Evolutionary conservation across 1,140 invertebrate genomes (phyloP).

Genomic region (Camponotus vicinus): DNA sequence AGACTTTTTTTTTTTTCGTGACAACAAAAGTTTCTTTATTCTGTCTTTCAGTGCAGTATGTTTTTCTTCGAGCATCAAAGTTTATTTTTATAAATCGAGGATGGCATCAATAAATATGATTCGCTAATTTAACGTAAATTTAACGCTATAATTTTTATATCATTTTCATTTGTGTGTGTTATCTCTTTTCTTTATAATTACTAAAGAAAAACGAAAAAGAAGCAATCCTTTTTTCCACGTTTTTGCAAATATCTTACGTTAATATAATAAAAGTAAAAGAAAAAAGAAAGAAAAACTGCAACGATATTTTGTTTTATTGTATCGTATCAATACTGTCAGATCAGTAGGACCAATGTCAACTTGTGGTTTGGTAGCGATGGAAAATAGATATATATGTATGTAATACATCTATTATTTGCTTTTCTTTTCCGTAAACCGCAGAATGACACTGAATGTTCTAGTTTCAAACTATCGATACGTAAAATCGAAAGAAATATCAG

Average conservation of each 20-base stretch:
- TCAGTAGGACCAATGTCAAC: constrained; percentile 1
- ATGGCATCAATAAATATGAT: background rate
- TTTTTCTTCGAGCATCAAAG: constrained; percentile 14
- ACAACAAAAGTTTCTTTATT: background rate
- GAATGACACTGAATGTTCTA: constrained; percentile 5
- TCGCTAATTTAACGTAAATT: background rate
- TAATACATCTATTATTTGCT: constrained; percentile 5
- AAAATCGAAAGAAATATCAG: constrained; percentile 15
- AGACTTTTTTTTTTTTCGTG: background rate
- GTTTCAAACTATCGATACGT: background rate
- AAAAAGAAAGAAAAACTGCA: background rate
- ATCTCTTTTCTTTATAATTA: background rate
- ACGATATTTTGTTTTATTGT: background rate
- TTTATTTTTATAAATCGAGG: constrained; percentile 11
- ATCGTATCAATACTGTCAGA: background rate
- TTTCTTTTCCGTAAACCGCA: background rate
- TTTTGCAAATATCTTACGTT: background rate
- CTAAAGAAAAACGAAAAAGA: background rate
- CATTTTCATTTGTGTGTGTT: background rate
- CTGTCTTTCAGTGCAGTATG: background rate
- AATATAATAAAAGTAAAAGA: background rate
- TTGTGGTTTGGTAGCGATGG: background rate
- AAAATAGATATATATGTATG: background rate
- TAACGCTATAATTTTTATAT: constrained; percentile 4
- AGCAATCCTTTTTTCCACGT: background rate